Evolutionary conservation across 1,140 invertebrate genomes (phyloP), one percentile per base, ranked within the genome.

Genomic region (Scaptomyza pallida): DNA sequence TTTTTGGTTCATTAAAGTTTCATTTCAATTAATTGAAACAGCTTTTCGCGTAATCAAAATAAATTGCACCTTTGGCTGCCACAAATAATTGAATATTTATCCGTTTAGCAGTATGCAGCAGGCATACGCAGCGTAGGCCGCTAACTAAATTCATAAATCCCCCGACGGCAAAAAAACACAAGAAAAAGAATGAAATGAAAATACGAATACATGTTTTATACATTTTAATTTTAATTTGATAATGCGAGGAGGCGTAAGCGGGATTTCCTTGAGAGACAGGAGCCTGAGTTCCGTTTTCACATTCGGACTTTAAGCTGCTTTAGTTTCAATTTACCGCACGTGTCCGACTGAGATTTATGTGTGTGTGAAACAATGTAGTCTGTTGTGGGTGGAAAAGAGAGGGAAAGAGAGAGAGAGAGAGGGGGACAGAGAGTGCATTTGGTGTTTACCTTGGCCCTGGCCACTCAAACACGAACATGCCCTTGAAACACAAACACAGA

Each of bases 391-490:
- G 26, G 9, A 8, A 8, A 5, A 26, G 26, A 6, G 8, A 30
- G 26, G 9, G 6, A n/a, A n/a, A 30, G 8, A 30, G 26, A 30
- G 26, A 8, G 23, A 26, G 26, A 6, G 8, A 30, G 26, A 30
- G 6, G 2, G 26, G 9, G 6, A 2, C 26, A n/a, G 35, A 35
- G 60, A 59, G 44, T 54, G 19, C 61, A 71, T 26, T 52, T 21
- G 15, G 33, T 55, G 55, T 67, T 72, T 72, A 64, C 48, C 48
- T 72, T 52, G 67, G 47, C 44, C 33, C 33, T 30, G 56, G 63
- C 64, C 77, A 86, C 81, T 85, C 76, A 86, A 80, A 80, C 73
- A 85, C 68, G 63, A 43, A 35, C 54, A 68, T 63, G 81, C 71
- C 81, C 81, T 85, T 85, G 81, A 77, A 85, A 52, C 51, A 26